Evolutionary conservation across 1,140 invertebrate species (phyloP), one percentile per base, ranked within the genome.

Genomic region (Neotoxoptera formosana): DNA sequence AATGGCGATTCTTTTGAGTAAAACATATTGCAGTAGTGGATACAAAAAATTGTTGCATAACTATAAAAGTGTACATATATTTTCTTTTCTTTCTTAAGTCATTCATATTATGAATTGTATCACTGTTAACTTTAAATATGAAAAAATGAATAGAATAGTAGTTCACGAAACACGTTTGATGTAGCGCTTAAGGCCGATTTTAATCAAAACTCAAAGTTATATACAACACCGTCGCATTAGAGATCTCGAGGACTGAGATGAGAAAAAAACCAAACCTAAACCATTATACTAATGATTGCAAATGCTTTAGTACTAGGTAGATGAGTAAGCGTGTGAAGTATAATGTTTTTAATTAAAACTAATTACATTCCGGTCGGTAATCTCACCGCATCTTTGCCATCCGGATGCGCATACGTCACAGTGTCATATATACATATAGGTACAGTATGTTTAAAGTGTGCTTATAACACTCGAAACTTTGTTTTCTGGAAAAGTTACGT

Each of bases 281-380:
- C 14, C 23, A 60, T 90, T 60, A 60, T 60, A 90, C 36, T 45
- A 90, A 67, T 45, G 25, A 45, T 90, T 67, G 67, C 25, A 60
- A 90, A 67, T 67, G 53, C 7, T 41, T n/a, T 7, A 36, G 88
- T n/a, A 53, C 30, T n/a, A 36, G 8, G 36, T 41, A 90, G 34
- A 56, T 11, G n/a, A 36, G 4, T n/a, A 25, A 36, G 34, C 21
- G 34, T 67, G 36, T 14, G n/a, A 60, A n/a, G 56, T 41, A 67
- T 60, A 45, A 67, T 67, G 89, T 45, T 67, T 90, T 90, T 90
- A 90, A 90, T 90, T 90, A 90, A 90, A 90, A 90, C 89, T 90
- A 90, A 67, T 90, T 67, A 30, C 53, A 90, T 90, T 90, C 88
- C 88, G 53, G 88, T 90, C 23, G 51, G 87, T 56, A 89, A 53